Percentiles rank a stretch among this genome's conserved stretches.
Evolutionary conservation across 2,113 vertebrate genomes (phyloP).

Genomic region (Suricata suricatta): DNA sequence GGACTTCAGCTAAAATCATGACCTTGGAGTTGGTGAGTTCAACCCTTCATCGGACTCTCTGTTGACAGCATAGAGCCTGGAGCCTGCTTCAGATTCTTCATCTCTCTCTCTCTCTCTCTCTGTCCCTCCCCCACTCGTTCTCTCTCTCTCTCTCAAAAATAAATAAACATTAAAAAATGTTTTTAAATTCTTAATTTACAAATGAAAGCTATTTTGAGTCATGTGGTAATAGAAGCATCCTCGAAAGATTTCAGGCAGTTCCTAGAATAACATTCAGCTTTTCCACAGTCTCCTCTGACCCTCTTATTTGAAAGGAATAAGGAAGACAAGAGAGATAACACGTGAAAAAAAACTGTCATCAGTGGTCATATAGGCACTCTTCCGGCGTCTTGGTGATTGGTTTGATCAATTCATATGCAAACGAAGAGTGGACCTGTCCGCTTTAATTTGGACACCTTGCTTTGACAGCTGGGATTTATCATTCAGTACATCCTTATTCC

Average conservation of each 20-base stretch:
- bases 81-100: no score
- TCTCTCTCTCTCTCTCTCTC: no score
- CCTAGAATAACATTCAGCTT: not conserved
- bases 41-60: no score
- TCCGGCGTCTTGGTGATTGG: not conserved
- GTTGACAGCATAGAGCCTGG: no score
- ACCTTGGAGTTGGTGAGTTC: no score
- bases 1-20: no score
- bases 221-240: not conserved
- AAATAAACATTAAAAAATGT: no score
- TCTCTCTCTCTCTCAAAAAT: no score
- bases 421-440: not conserved
- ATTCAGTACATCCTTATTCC: conserved; percentile 11
- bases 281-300: not conserved
- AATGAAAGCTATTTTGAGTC: conserved; percentile 9
- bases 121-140: no score
- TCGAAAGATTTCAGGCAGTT: not conserved
- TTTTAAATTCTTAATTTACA: not conserved
- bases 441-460: conserved; percentile 40
- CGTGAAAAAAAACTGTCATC: not conserved
- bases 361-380: not conserved
- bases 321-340: not conserved
- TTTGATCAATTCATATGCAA: conserved; percentile 62
- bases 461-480: conserved; percentile 52
- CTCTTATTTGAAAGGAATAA: conserved; percentile 47